phyloP scores from a whole-genome alignment of 2,888 invertebrate genomes.

The Chaitophorus viminalis region DNA sequence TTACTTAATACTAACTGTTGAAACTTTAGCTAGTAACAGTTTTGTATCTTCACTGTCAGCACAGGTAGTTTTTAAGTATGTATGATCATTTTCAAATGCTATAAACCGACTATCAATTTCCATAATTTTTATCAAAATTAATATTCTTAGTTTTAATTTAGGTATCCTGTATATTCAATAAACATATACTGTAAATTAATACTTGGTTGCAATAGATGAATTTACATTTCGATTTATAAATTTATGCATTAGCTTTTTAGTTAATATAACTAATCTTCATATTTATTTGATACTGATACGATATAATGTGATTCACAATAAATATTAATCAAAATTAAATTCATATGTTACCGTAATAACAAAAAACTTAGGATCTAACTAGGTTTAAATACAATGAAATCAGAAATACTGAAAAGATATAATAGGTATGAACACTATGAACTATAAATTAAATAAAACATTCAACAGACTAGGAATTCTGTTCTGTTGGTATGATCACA shows the following conservation, averaged over 20 bases:
- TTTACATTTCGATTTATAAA: not conserved
- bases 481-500: no score
- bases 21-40: not conserved
- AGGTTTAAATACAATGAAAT: no score
- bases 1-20: slow-evolving; percentile 28
- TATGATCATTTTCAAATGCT: slow-evolving; percentile 53
- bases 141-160: no score
- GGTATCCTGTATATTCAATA: not conserved
- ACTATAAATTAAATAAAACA: no score
- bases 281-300: not conserved
- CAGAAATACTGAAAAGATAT: no score
- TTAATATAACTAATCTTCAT: not conserved
- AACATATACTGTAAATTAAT: not conserved
- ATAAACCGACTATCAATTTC: slow-evolving; percentile 15
- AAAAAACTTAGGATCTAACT: not conserved
- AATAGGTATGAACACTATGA: no score
- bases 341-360: not conserved
- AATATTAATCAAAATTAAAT: not conserved
- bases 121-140: not conserved
- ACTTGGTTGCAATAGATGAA: not conserved
- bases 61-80: slow-evolving; percentile 33
- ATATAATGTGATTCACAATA: not conserved
- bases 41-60: not conserved
- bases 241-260: not conserved
- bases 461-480: no score